A percentile compares a stretch with the other conserved stretches of the same genome.
Evolutionary conservation across 2,888 invertebrate genomes (phyloP).

Genomic region (Trissolcus japonicus): DNA sequence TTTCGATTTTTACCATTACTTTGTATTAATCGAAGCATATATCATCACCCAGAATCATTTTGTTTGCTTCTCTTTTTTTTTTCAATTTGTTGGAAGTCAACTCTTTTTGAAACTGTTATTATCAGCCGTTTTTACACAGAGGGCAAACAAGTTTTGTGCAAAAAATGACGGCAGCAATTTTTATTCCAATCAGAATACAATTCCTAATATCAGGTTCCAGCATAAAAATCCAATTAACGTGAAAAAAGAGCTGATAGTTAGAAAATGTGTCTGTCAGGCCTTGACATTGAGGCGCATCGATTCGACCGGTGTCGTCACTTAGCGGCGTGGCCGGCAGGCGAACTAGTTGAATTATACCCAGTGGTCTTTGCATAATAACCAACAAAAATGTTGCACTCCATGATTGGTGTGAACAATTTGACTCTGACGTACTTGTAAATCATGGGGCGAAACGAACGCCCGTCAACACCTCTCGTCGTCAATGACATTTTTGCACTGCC

Average conservation of each 20-base stretch:
- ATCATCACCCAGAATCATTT: too few species aligned
- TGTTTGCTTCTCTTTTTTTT: too few species aligned
- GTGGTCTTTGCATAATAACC: constrained; percentile 16
- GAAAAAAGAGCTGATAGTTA: too few species aligned
- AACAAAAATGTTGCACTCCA: constrained; percentile 9
- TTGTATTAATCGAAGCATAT: too few species aligned
- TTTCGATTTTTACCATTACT: too few species aligned
- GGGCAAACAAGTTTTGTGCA: not conserved
- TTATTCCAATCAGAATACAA: not conserved
- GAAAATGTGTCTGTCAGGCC: constrained; percentile 9
- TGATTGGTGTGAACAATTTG: constrained; percentile 12
- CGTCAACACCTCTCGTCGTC: constrained; percentile 23
- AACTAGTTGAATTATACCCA: constrained; percentile 8
- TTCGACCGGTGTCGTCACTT: constrained; percentile 2
- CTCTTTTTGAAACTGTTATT: too few species aligned
- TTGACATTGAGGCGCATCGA: constrained; percentile 27
- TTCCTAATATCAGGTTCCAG: not conserved
- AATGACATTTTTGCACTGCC: constrained; percentile 28
- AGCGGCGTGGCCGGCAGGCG: constrained; percentile 5
- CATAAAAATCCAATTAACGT: constrained; percentile 4
- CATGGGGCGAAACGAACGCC: constrained; percentile 12
- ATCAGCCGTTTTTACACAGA: not conserved
- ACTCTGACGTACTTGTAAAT: constrained; percentile 13
- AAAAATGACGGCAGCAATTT: not conserved
- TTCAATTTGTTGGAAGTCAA: too few species aligned